Evolutionary conservation across 2,113 vertebrate species (phyloP).

Genomic region (Seriola aureovittata): DNA sequence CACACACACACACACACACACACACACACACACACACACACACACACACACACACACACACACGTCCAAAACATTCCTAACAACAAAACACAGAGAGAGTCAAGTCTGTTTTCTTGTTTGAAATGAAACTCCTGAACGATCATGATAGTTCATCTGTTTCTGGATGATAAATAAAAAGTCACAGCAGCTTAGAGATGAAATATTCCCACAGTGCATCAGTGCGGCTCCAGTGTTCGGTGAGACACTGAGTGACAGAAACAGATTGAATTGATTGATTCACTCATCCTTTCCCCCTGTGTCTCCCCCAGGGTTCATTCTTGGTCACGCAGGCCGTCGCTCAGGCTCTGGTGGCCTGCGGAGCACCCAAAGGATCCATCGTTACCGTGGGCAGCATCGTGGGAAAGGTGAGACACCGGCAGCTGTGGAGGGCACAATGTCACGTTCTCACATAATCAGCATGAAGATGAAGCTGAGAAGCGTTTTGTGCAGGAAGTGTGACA

Average conservation of each 20-base stretch:
- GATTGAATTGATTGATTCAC: not conserved
- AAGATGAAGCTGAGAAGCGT: not conserved
- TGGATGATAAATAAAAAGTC: not conserved
- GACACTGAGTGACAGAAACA: not conserved
- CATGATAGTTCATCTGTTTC: no score
- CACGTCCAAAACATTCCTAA: no score
- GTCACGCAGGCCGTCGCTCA: constrained; percentile 88
- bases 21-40: no score
- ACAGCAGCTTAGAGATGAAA: not conserved
- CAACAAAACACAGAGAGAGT: no score
- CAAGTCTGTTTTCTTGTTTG: no score
- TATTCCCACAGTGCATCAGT: no score
- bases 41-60: not conserved
- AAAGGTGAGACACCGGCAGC: constrained; percentile 82
- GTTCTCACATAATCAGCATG: not conserved
- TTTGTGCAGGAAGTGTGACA: no score
- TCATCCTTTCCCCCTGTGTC: not conserved
- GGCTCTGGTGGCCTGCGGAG: constrained; percentile 86
- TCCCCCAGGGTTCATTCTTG: constrained; percentile 87
- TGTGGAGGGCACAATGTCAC: rapidly evolving
- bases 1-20: no score
- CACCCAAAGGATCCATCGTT: constrained; percentile 88
- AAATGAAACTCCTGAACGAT: no score
- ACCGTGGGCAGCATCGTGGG: constrained; percentile 91
- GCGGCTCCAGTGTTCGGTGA: not conserved